Base-by-base conservation (phyloP, 2,888 invertebrate species). In the Cephus spinipes region DNA sequence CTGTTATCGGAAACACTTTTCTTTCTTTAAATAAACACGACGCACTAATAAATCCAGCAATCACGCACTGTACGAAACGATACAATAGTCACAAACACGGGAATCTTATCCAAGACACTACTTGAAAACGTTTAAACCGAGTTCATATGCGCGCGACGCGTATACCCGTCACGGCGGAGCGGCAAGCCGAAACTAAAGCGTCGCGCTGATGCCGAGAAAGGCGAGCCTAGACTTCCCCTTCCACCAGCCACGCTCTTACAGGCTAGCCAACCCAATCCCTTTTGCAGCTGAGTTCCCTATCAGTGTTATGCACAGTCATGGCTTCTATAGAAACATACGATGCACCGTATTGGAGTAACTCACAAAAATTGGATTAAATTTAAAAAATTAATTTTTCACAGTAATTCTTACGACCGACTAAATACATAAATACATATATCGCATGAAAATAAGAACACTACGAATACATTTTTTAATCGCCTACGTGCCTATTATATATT, bases 131-230 rank as follows among this genome's bases (percentile, higher is more conserved):
- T 55, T 55, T 23, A 55, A 81, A 76, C n/a, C n/a, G 40, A 68
- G 12, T 12, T 31, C 32, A 69, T 0, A 11, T 15, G 79, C 78
- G 79, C 55, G 23, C 55, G 9, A 55, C 55, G 55, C 23, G 23
- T 55, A 80, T 83, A 85, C 82, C 87, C 89, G 85, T 83, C 85
- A 82, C 86, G 85, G 83, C 81, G 83, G 86, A 90, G 85, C 89
- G 90, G 87, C 87, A 88, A 87, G 85, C 88, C 90, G 88, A 88
- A 85, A 90, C 90, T 90, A 83, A 85, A 86, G 89, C 87, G 88
- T 73, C 85, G 85, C 83, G 86, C 89, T 83, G 84, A 84, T 77
- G 81, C 75, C 81, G 82, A 81, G 83, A 81, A 79, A 85, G 84
- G 79, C 85, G 85, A 89, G 87, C 87, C 89, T 87, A 87, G 82